Evolutionary conservation across 2,113 vertebrate species (phyloP).

Genomic region (Oenanthe melanoleuca): DNA sequence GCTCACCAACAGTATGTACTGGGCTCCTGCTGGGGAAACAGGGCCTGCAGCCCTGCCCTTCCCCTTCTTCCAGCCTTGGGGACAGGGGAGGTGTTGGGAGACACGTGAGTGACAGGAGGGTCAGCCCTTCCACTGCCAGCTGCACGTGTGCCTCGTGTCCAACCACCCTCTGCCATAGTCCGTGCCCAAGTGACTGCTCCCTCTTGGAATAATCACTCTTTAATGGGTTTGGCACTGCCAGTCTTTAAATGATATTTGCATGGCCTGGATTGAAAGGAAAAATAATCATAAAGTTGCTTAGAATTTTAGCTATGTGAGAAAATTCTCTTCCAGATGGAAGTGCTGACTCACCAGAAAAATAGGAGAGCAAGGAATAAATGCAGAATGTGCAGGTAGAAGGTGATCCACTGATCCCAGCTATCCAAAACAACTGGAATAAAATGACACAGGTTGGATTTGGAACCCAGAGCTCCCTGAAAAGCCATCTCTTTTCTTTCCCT

Average conservation of each 20-base stretch:
- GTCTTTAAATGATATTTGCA: neutral
- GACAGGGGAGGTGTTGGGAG: neutral
- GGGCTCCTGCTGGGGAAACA: fast-evolving
- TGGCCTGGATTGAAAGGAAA: neutral
- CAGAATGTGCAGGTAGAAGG: neutral
- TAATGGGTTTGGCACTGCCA: neutral
- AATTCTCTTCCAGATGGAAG: neutral
- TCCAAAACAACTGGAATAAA: neutral
- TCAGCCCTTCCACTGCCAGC: neutral
- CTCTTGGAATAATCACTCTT: neutral
- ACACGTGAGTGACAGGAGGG: fast-evolving
- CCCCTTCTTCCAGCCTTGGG: neutral
- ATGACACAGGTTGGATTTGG: neutral
- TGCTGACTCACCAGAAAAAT: neutral
- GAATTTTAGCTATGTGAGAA: neutral
- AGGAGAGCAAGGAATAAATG: neutral
- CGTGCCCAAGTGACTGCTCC: fast-evolving
- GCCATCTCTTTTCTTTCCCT: neutral
- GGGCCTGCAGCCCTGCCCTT: neutral
- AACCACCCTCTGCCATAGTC: neutral
- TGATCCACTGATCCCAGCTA: neutral
- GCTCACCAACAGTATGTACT: conserved; percentile 86
- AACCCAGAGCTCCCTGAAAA: neutral
- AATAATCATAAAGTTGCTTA: neutral
- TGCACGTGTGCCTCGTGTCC: neutral